Percentiles rank a stretch among this genome's conserved stretches.
Conservation (phyloP, 2,113 vertebrate species). For the Mellivora capensis region DNA sequence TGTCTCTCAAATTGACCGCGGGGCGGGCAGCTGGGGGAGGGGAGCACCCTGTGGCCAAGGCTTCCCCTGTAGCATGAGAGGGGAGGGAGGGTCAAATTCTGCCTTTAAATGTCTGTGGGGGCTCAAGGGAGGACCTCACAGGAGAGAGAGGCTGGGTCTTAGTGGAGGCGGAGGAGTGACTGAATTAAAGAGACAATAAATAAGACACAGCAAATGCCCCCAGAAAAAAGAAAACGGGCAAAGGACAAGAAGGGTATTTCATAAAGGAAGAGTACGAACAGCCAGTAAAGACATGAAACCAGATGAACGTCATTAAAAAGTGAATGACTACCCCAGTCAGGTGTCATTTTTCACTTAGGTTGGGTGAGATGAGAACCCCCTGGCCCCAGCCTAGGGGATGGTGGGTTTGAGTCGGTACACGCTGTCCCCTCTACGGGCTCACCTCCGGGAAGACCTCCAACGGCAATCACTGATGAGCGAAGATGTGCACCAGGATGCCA, state of each 20-base stretch:
- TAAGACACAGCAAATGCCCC: neutral
- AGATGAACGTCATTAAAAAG: neutral
- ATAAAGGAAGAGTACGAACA: neutral
- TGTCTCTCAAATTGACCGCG: neutral
- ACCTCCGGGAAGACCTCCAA: neutral
- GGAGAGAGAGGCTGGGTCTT: neutral
- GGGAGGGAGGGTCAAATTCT: neutral
- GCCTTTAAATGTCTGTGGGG: neutral
- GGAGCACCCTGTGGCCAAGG: neutral
- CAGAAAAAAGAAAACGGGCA: neutral
- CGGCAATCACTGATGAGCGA: neutral
- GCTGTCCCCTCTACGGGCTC: neutral
- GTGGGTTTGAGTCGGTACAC: neutral
- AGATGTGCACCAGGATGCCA: neutral
- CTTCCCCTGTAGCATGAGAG: neutral
- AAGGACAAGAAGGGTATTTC: neutral
- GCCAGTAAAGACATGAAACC: neutral
- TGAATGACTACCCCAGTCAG: neutral
- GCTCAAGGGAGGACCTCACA: neutral
- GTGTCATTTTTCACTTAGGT: neutral
- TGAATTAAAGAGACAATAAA: neutral
- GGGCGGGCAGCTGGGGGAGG: neutral
- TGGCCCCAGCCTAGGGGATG: accelerated
- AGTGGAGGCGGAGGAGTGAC: no score
- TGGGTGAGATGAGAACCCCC: neutral